Base-by-base conservation (phyloP, 2,888 invertebrate genomes). In the Cetonia aurata region DNA sequence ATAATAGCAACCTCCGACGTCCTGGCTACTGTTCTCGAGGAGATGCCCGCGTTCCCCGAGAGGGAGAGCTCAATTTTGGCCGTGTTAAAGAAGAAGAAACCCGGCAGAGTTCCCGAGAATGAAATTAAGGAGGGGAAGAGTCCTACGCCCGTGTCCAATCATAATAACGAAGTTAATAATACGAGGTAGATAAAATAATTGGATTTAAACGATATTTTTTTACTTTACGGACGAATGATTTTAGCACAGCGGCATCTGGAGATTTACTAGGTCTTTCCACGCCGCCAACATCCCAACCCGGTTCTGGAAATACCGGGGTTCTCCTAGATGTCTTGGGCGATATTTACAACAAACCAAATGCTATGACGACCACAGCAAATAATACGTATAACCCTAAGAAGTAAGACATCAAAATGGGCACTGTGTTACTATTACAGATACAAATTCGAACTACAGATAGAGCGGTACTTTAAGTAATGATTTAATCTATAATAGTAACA, bases 41-140 rank as follows among this genome's bases (percentile, higher is more conserved):
- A 99, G 88, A 99, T 99, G 99, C 99, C 99, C 74, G 98, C 99
- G 65, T 99, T 99, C 87, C 98, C 99, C 3, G 99, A 99, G 86
- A 89, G 99, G 76, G 98, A 98, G 86, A 98, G 98, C 72, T 98
- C 98, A 12, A 98, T 99, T 80, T 87, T 99, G 77, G 96, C 98
- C 66, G 98, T 99, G 75, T 87, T 99, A 80, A 99, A 99, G 86
- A 99, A 99, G 88, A 98, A 98, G 86, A 98, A 98, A 82, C 98
- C 98, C 0, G 96, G 96, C 0, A 90, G 96, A 73, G 94, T 97
- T 75, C 96, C 96, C 67, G 96, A 96, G 84, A 93, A 93, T 80
- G 92, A 92, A 82, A 91, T 93, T 68, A 90, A 94, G 76, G 94
- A 94, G 79, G 92, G 92, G 70, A 94, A 94, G 83, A 93, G 94